Conservation (phyloP, 2,888 invertebrate species). For the Catocala sponsa region DNA sequence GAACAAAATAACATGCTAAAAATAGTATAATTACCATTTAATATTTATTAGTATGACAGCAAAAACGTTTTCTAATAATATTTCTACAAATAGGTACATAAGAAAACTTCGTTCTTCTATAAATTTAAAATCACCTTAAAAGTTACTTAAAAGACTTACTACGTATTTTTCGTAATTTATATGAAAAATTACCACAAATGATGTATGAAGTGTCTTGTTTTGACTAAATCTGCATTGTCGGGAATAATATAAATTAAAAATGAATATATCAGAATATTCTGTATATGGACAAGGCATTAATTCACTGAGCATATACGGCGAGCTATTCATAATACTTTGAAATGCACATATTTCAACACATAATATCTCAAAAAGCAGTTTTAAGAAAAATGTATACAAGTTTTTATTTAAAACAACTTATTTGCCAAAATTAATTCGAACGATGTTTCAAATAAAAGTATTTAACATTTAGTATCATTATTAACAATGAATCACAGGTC, state of each 20-base stretch:
- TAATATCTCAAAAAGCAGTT: constrained; percentile 34
- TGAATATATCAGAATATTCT: constrained; percentile 18
- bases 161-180: no score
- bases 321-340: constrained; percentile 31
- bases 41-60: no score
- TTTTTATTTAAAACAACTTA: constrained; percentile 25
- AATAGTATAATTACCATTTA: no score
- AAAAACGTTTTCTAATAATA: no score
- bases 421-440: constrained; percentile 34
- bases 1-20: no score
- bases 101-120: no score
- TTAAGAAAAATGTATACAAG: constrained; percentile 11
- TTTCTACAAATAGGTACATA: no score
- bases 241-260: constrained; percentile 23
- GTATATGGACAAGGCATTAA: constrained; percentile 28
- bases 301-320: constrained; percentile 17
- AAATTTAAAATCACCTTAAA: no score
- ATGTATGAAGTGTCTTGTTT: constrained; percentile 26
- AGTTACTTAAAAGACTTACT: no score
- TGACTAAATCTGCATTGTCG: constrained; percentile 23
- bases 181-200: constrained; percentile 2
- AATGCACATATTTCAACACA: constrained; percentile 49
- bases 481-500: constrained; percentile 40
- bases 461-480: constrained; percentile 42
- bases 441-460: constrained; percentile 34